A percentile compares a stretch with the other conserved stretches of the same genome.
phyloP scores from a whole-genome alignment of 2,888 invertebrate species.

The Lasiommata megera region DNA sequence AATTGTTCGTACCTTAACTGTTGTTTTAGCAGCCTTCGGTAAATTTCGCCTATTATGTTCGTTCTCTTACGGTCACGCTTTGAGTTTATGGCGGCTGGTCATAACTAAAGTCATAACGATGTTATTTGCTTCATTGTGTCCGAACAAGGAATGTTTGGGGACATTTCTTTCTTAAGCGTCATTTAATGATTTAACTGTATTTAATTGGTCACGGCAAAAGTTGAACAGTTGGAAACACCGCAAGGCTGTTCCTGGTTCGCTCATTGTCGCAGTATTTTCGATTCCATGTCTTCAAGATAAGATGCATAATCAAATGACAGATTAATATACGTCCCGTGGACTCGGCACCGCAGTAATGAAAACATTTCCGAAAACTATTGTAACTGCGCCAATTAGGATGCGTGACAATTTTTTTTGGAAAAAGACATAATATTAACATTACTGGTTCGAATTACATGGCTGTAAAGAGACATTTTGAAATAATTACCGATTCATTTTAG shows the following conservation, averaged over 20 bases:
- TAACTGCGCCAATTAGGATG: slow-evolving; percentile 9
- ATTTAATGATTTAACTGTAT: slow-evolving; percentile 36
- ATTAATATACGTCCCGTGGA: slow-evolving; percentile 49
- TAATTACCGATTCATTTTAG: not conserved
- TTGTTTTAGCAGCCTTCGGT: slow-evolving; percentile 52
- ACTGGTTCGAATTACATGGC: slow-evolving; percentile 3
- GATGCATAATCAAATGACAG: slow-evolving; percentile 17
- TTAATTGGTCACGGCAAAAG: slow-evolving; percentile 34
- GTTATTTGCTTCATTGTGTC: slow-evolving; percentile 48
- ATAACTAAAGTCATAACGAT: slow-evolving; percentile 48
- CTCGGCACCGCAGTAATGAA: slow-evolving; percentile 60
- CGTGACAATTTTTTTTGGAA: slow-evolving; percentile 22
- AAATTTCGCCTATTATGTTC: slow-evolving; percentile 42
- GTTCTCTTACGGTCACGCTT: slow-evolving; percentile 48
- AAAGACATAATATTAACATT: slow-evolving; percentile 26
- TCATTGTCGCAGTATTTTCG: slow-evolving; percentile 8
- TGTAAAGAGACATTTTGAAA: not conserved
- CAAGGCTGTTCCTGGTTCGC: slow-evolving; percentile 18
- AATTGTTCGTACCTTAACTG: slow-evolving; percentile 42
- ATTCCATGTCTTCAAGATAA: slow-evolving; percentile 2
- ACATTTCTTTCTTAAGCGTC: slow-evolving; percentile 45
- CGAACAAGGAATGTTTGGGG: slow-evolving; percentile 52
- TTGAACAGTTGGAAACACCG: slow-evolving; percentile 38
- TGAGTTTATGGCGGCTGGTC: slow-evolving; percentile 34
- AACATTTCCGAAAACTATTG: slow-evolving; percentile 26